Base-by-base conservation (phyloP, 2,797 vertebrate species). In the Neoniphon sammara region DNA sequence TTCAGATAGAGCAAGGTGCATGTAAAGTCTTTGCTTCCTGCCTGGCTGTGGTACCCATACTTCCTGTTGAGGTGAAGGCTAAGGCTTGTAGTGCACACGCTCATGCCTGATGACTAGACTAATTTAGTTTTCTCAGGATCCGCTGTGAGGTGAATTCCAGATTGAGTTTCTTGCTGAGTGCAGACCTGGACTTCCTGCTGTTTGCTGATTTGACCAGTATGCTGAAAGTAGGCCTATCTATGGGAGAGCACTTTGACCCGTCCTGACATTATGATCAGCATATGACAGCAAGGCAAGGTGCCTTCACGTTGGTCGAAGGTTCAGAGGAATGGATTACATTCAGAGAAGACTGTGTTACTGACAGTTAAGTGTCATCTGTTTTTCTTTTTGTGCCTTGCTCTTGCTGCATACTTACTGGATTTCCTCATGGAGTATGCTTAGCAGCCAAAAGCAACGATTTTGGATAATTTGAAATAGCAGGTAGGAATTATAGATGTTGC, bases 161-260 rank as follows among this genome's bases (percentile, higher is more conserved):
- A 71, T 15, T n/a, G 15, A 9, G 18, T 65, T 73, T 68, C 70
- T 47, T 76, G 70, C 70, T 65, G 70, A 71, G 62, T 52, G 44
- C 53, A 73, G 50, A 25, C 4, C 17, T 67, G 1, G 21, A 46
- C 55, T 79, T 86, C 81, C 84, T 42, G 50, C 36, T 59, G 5
- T 21, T 12, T 9, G 15, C 27, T 73, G 73, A 71, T 68, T 73
- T 73, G 34, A 65, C 46, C 75, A 39, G 58, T 60, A 63, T n/a
- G 10, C 68, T 64, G 31, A 1, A 80, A 66, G 60, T 65, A 57
- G 54, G 34, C 11, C 9, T 81, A 54, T 88, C 80, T 77, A 36
- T 15, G n/a, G 36, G n/a, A 31, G 50, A 85, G 92, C 77, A 93
- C 93, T 93, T 94, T 93, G 92, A 93, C 85, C 92, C 73, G 4